Conservation (phyloP, 1,140 invertebrate species). For the Pachyrhynchus sulphureomaculatus region DNA sequence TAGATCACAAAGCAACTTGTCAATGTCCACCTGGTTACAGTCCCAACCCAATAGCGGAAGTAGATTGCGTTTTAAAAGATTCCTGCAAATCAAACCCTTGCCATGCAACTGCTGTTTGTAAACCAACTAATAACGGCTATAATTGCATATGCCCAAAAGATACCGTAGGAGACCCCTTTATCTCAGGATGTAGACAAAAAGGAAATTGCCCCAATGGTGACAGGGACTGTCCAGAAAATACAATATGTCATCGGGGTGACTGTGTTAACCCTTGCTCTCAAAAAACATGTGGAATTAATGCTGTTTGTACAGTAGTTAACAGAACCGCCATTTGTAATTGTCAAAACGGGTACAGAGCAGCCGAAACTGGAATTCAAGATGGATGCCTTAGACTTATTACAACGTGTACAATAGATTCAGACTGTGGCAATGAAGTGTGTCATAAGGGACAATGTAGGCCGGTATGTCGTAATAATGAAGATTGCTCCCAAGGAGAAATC, state of each 20-base stretch:
- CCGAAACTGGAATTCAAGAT: slow-evolving; percentile 60
- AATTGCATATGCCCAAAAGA: slow-evolving; percentile 75
- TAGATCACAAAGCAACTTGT: slow-evolving; percentile 78
- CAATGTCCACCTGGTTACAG: slow-evolving; percentile 79
- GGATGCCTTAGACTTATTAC: slow-evolving; percentile 71
- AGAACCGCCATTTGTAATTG: slow-evolving; percentile 76
- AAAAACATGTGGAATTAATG: slow-evolving; percentile 70
- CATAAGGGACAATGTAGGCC: slow-evolving; percentile 80
- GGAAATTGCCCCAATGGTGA: slow-evolving; percentile 70
- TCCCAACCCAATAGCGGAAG: slow-evolving; percentile 77
- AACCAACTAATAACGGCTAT: slow-evolving; percentile 63
- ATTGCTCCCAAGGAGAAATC: slow-evolving; percentile 78
- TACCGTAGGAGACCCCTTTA: slow-evolving; percentile 74
- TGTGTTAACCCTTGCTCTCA: slow-evolving; percentile 78
- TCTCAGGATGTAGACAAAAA: slow-evolving; percentile 72
- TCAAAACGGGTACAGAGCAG: slow-evolving; percentile 67
- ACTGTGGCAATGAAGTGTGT: slow-evolving; percentile 77
- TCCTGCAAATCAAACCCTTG: slow-evolving; percentile 78
- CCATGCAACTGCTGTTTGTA: slow-evolving; percentile 76
- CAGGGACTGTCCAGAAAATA: slow-evolving; percentile 71
- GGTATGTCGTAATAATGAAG: slow-evolving; percentile 73
- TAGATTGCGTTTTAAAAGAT: slow-evolving; percentile 70
- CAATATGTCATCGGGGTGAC: slow-evolving; percentile 68
- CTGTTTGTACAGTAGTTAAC: slow-evolving; percentile 73
- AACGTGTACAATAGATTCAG: slow-evolving; percentile 68